These are phyloP conservation scores for Mobula hypostoma DNA, from an alignment of 2,113 vertebrate species.

Conservation along the genomic window DNA sequence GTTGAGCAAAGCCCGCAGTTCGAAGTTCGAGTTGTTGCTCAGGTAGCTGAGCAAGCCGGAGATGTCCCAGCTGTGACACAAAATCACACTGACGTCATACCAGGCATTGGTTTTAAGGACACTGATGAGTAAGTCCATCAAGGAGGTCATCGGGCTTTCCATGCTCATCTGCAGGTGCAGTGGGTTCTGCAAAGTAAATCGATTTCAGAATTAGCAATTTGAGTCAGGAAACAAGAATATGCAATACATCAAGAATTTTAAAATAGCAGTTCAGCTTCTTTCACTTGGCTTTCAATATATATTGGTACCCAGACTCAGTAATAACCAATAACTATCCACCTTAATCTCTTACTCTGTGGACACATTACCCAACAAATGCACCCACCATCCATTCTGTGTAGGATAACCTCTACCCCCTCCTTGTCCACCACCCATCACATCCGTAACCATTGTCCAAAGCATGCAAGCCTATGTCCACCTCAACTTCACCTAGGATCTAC, in stretches of 20 bases:
- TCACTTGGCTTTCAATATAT: background rate
- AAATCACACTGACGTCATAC: slow-evolving; percentile 63
- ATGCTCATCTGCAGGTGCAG: slow-evolving; percentile 79
- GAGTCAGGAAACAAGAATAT: background rate
- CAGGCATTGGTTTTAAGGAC: slow-evolving; percentile 62
- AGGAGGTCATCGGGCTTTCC: slow-evolving; percentile 58
- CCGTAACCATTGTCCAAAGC: no score
- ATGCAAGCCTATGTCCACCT: background rate
- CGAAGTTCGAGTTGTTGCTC: slow-evolving; percentile 50
- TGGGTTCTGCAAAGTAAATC: slow-evolving; percentile 58
- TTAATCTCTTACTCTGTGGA: no score
- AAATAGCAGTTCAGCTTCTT: background rate
- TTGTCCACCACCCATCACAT: no score
- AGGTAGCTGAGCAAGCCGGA: slow-evolving; percentile 47
- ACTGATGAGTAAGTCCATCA: slow-evolving; percentile 63
- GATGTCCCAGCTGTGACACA: slow-evolving; percentile 71
- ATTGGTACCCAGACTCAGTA: background rate
- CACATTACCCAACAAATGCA: no score
- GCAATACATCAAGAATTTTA: background rate
- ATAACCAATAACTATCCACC: background rate
- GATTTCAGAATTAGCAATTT: background rate
- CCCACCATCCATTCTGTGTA: no score
- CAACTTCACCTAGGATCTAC: background rate
- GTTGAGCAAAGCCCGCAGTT: slow-evolving; percentile 60
- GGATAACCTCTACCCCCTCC: no score